Conservation (phyloP, 2,797 vertebrate species). For the Sibirionetta formosa region DNA sequence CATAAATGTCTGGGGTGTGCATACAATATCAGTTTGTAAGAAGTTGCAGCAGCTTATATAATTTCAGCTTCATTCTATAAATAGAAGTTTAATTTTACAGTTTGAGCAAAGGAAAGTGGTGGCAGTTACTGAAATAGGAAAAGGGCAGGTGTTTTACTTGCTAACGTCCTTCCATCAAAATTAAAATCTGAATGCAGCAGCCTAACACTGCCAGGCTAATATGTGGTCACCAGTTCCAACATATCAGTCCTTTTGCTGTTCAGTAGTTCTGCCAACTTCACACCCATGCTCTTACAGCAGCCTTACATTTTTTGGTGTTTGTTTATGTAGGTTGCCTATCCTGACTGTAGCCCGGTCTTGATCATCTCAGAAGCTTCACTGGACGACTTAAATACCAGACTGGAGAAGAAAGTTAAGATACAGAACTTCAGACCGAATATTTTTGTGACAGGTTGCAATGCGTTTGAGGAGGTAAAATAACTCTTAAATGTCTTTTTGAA, state of each 20-base stretch:
- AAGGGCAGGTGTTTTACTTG: neutral
- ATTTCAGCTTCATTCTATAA: neutral
- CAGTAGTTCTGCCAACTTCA: neutral
- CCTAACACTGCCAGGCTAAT: neutral
- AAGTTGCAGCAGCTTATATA: neutral
- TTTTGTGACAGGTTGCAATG: constrained; percentile 87
- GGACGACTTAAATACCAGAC: constrained; percentile 86
- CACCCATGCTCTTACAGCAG: neutral
- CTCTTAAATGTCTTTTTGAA: neutral
- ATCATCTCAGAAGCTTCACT: constrained; percentile 92
- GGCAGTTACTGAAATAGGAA: neutral
- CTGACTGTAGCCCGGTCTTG: constrained; percentile 89
- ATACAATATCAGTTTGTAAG: neutral
- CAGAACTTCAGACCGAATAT: constrained; percentile 93
- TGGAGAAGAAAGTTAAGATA: constrained; percentile 87
- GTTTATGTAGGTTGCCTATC: constrained; percentile 86
- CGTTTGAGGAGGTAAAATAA: constrained; percentile 90
- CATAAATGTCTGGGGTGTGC: neutral
- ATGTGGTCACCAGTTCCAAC: neutral
- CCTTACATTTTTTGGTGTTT: neutral
- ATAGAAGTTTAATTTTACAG: neutral
- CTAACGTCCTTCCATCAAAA: neutral
- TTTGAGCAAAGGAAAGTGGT: neutral
- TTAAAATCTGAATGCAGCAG: neutral
- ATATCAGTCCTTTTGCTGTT: neutral